These are phyloP conservation scores for Pantherophis alleghaniensis DNA, from an alignment of 2,797 vertebrate species.

Conservation along the genomic window DNA sequence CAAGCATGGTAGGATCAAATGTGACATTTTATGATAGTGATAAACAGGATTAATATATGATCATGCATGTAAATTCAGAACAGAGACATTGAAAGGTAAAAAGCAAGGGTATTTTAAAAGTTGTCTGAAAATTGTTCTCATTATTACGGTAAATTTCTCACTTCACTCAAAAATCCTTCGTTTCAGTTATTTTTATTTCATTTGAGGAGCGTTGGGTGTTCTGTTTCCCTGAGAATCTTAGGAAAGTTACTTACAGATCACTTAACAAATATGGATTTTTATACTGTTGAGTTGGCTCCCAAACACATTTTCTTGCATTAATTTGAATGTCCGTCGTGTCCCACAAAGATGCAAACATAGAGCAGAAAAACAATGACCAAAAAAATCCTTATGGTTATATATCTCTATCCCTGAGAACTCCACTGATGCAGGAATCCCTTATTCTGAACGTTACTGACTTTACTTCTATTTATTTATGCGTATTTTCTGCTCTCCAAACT, in stretches of 20 bases:
- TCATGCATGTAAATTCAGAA: constrained; percentile 25
- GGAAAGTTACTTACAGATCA: constrained; percentile 5
- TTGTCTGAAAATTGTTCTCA: constrained; percentile 4
- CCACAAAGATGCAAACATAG: neutral
- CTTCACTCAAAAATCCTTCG: constrained; percentile 2
- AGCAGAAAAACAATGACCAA: neutral
- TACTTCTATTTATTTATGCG: neutral
- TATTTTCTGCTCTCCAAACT: neutral
- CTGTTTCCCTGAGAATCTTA: constrained; percentile 9
- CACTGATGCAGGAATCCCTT: neutral
- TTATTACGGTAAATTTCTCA: constrained; percentile 16
- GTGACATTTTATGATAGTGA: constrained; percentile 50
- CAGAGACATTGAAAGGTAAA: neutral
- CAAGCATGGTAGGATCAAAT: constrained; percentile 45
- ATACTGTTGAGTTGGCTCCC: neutral
- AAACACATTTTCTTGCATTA: neutral
- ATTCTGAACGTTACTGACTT: neutral
- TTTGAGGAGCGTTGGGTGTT: constrained; percentile 1
- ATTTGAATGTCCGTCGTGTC: neutral
- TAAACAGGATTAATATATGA: constrained; percentile 35
- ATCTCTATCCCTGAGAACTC: neutral
- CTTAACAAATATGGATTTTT: constrained; percentile 22
- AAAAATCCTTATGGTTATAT: neutral
- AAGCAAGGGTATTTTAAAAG: constrained; percentile 43
- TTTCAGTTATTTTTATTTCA: constrained; percentile 5